These are phyloP conservation scores for Ptychodera flava DNA, from an alignment of 35 echinoderm and acorn worm species.

Conservation along the genomic window DNA sequence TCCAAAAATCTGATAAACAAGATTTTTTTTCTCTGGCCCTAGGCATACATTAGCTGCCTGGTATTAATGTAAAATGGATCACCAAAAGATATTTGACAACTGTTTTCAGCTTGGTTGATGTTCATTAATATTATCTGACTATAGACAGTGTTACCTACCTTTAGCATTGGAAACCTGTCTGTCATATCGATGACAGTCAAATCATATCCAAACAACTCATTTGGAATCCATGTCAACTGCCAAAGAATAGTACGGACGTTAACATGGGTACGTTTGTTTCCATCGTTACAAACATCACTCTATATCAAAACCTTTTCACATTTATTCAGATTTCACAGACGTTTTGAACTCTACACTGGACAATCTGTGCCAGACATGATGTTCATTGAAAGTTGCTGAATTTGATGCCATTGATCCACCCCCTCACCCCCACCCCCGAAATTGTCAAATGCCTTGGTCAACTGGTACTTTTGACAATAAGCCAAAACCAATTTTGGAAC, in stretches of 20 bases:
- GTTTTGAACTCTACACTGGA: background rate
- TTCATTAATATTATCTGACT: too few relatives aligned
- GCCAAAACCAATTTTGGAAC: too few relatives aligned
- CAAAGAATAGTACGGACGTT: constrained; percentile 5
- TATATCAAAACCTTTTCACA: background rate
- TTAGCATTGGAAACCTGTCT: constrained; percentile 74
- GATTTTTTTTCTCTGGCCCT: too few relatives aligned
- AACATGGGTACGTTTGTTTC: background rate
- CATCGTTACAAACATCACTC: background rate
- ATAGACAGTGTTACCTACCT: constrained; percentile 50
- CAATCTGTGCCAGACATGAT: background rate
- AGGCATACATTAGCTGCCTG: too few relatives aligned
- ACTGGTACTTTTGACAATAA: too few relatives aligned
- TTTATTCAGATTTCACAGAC: background rate
- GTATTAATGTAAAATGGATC: too few relatives aligned
- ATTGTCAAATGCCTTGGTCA: too few relatives aligned
- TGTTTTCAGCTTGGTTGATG: too few relatives aligned
- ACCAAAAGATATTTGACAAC: too few relatives aligned
- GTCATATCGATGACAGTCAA: constrained; percentile 47
- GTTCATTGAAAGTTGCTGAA: background rate
- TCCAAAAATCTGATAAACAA: too few relatives aligned
- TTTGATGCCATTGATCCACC: background rate
- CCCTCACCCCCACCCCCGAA: background rate
- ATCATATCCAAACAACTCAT: constrained; percentile 66
- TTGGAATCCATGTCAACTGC: constrained; percentile 84